These are phyloP conservation scores for Pollimyrus isidori DNA, from an alignment of 2,113 vertebrate genomes.

Conservation along the genomic window DNA sequence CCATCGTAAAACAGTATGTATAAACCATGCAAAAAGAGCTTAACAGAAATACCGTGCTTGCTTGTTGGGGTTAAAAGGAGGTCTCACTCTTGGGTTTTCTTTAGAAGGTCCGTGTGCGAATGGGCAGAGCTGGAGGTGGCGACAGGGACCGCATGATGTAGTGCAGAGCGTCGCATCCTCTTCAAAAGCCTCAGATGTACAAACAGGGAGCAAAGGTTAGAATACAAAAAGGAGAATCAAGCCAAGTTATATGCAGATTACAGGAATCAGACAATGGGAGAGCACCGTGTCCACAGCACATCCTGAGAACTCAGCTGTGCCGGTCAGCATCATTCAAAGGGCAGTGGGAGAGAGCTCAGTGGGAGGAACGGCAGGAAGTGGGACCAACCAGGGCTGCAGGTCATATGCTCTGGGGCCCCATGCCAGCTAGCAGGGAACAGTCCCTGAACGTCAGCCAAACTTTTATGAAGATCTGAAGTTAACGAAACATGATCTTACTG, in stretches of 20 bases:
- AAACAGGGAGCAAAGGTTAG: constrained; percentile 44
- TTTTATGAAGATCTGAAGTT: neutral
- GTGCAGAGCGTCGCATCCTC: neutral
- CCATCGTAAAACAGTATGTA: neutral
- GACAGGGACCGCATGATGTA: neutral
- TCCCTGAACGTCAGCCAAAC: neutral
- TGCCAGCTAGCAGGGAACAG: neutral
- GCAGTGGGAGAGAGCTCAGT: constrained; percentile 55
- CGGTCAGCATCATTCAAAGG: constrained; percentile 62
- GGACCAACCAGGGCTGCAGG: neutral
- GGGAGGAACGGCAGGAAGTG: constrained; percentile 31
- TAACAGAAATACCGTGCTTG: neutral
- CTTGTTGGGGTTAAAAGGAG: too few species aligned
- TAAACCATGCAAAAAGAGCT: neutral
- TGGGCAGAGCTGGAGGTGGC: constrained; percentile 3
- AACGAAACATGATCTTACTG: neutral
- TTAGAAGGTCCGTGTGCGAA: neutral
- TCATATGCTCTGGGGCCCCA: neutral
- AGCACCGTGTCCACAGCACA: constrained; percentile 49
- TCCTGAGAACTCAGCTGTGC: constrained; percentile 59
- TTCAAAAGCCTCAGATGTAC: neutral
- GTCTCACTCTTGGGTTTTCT: neutral
- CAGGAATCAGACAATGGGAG: constrained; percentile 30
- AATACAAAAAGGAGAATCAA: constrained; percentile 41
- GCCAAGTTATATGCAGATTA: constrained; percentile 58